Base-by-base conservation (phyloP, 2,888 invertebrate genomes). In the Clusia tigrina region DNA sequence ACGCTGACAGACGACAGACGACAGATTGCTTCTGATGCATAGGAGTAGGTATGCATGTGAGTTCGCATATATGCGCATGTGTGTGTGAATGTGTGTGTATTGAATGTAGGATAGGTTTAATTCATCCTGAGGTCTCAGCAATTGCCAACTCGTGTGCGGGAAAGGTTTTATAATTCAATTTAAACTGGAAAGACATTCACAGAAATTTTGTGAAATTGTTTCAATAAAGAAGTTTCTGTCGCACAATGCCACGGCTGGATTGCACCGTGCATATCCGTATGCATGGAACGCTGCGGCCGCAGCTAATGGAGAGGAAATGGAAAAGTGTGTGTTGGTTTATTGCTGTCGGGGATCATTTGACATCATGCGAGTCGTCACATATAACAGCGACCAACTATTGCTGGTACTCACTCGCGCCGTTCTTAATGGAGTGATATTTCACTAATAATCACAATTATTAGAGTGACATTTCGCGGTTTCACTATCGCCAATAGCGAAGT, bases 371-470 rank as follows among this genome's bases (percentile, higher is more conserved):
- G 42, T 42, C n/a, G 42, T 15, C n/a, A 15, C n/a, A 32, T 32
- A 12, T 12, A 12, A 5, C 32, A 32, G 32, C 32, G 32, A 32
- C 32, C 68, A 59, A 59, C 67, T 60, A 59, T 61, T 42, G 25
- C 54, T 12, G 25, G 22, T 17, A 54, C 54, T 54, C 17, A 24
- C 17, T 24, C 24, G 17, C 17, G 17, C 15, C 6, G 38, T 37
- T 52, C 25, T 52, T 66, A 69, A 71, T 76, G 70, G 67, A 67
- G 68, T 70, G 67, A 69, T 72, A 74, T n/a, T n/a, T n/a, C n/a
- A n/a, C n/a, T n/a, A n/a, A n/a, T n/a, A n/a, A n/a, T n/a, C n/a
- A n/a, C n/a, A n/a, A n/a, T n/a, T n/a, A n/a, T n/a, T n/a, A n/a
- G n/a, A n/a, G n/a, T n/a, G n/a, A n/a, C n/a, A n/a, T n/a, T n/a